Conservation (phyloP, 1,140 invertebrate genomes). For the Drosophila ficusphila region DNA sequence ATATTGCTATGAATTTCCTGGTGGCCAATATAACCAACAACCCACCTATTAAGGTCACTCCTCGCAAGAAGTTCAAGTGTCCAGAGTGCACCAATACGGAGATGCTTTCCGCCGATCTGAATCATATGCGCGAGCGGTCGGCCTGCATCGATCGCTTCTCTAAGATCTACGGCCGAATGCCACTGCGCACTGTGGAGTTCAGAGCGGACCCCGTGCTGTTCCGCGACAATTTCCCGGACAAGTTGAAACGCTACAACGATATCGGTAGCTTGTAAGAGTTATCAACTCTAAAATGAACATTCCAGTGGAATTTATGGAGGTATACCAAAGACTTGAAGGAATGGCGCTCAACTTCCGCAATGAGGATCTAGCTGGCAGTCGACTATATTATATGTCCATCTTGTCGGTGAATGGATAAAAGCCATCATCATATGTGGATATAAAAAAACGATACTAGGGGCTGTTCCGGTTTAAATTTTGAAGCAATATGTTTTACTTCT, state of each 20-base stretch:
- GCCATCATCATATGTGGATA: neutral
- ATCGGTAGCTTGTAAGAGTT: constrained; percentile 90
- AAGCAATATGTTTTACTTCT: neutral
- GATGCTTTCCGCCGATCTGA: constrained; percentile 96
- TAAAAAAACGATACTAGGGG: neutral
- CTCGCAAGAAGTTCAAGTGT: constrained; percentile 99
- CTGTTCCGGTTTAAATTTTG: neutral
- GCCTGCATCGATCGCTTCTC: constrained; percentile 96
- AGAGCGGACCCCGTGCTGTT: constrained; percentile 97
- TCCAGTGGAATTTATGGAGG: constrained; percentile 22
- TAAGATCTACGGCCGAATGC: constrained; percentile 93
- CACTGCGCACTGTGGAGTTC: constrained; percentile 95
- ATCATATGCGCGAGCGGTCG: constrained; percentile 96
- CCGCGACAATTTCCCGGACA: constrained; percentile 94
- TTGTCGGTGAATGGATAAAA: neutral
- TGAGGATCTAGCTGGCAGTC: constrained; percentile 1
- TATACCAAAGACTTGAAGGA: constrained; percentile 52
- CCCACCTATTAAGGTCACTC: constrained; percentile 97
- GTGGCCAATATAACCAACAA: constrained; percentile 96
- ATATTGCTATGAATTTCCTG: constrained; percentile 97
- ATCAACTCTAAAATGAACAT: neutral
- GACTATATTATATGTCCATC: constrained; percentile 13
- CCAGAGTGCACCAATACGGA: constrained; percentile 97
- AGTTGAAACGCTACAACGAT: constrained; percentile 95
- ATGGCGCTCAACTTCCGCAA: constrained; percentile 5